Evolutionary conservation across 2,113 vertebrate species (phyloP).

Genomic region (Phocoena phocoena): DNA sequence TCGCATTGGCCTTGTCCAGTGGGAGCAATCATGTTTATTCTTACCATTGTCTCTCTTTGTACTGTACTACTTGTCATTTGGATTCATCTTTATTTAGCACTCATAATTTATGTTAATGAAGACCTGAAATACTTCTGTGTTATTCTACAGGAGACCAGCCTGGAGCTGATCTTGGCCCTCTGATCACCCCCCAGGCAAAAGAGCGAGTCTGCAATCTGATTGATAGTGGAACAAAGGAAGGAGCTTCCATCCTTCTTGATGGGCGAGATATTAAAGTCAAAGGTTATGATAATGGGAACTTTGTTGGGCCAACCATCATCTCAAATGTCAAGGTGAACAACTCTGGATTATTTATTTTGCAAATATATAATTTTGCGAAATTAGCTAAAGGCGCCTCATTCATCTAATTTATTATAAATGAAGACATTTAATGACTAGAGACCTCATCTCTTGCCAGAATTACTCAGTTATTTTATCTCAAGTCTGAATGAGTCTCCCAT

Average conservation of each 20-base stretch:
- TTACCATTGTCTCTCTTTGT: background rate
- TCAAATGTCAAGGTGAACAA: slow-evolving; percentile 90
- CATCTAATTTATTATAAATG: background rate
- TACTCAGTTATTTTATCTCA: slow-evolving; percentile 24
- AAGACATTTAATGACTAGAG: slow-evolving; percentile 33
- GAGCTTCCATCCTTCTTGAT: slow-evolving; percentile 93
- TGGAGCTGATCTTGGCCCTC: slow-evolving; percentile 95
- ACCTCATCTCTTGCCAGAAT: background rate
- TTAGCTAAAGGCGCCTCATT: background rate
- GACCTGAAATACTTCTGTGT: slow-evolving; percentile 1
- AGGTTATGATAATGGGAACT: slow-evolving; percentile 96
- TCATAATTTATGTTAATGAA: slow-evolving; percentile 4
- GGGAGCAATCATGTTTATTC: background rate
- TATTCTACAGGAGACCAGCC: slow-evolving; percentile 93
- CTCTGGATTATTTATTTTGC: slow-evolving; percentile 23
- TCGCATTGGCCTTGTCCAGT: background rate
- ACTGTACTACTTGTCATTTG: background rate
- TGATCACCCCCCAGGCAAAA: slow-evolving; percentile 94
- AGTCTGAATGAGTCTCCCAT: slow-evolving; percentile 8
- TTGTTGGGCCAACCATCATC: slow-evolving; percentile 96
- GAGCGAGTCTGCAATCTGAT: slow-evolving; percentile 92
- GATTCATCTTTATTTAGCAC: background rate
- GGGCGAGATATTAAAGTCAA: slow-evolving; percentile 93
- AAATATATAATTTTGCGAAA: background rate
- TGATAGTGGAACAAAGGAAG: slow-evolving; percentile 93